Evolutionary conservation across 92 coral and sea anemone genomes (phyloP).

Genomic region (Plumapathes pennacea): DNA sequence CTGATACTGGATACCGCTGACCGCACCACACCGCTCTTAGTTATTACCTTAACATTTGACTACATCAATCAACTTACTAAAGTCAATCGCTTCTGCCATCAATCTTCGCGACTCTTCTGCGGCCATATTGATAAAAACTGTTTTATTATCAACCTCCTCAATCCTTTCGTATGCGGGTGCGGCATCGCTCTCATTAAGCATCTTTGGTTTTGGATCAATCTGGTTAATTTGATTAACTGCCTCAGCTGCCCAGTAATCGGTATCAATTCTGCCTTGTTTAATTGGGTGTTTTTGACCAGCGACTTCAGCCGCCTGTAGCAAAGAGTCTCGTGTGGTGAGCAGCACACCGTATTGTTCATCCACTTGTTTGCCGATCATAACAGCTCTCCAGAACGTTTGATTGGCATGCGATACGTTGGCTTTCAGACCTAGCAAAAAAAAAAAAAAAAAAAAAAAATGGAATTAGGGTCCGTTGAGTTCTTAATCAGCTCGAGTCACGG

Average conservation of each 20-base stretch:
- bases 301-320: constrained; percentile 53
- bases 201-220: too few relatives aligned
- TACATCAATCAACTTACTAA: constrained; percentile 64
- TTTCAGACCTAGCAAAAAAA: constrained; percentile 49
- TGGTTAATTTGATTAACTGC: neutral
- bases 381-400: constrained; percentile 35
- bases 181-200: too few relatives aligned
- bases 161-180: constrained; percentile 46
- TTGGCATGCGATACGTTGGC: constrained; percentile 52
- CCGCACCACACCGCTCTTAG: constrained; percentile 5
- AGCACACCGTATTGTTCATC: constrained; percentile 45
- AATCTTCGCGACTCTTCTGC: constrained; percentile 58
- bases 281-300: constrained; percentile 36
- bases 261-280: constrained; percentile 15
- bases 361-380: constrained; percentile 43
- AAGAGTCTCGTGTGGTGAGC: constrained; percentile 28
- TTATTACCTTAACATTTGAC: too few relatives aligned
- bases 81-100: constrained; percentile 39
- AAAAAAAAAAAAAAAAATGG: too few relatives aligned
- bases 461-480: too few relatives aligned
- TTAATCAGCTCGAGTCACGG: too few relatives aligned
- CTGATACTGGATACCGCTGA: constrained; percentile 1
- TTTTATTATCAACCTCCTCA: constrained; percentile 39
- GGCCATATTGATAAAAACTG: constrained; percentile 51
- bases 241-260: neutral